Evolutionary conservation across 2,113 vertebrate species (phyloP).

Genomic region (Ivindomyrus marchei): DNA sequence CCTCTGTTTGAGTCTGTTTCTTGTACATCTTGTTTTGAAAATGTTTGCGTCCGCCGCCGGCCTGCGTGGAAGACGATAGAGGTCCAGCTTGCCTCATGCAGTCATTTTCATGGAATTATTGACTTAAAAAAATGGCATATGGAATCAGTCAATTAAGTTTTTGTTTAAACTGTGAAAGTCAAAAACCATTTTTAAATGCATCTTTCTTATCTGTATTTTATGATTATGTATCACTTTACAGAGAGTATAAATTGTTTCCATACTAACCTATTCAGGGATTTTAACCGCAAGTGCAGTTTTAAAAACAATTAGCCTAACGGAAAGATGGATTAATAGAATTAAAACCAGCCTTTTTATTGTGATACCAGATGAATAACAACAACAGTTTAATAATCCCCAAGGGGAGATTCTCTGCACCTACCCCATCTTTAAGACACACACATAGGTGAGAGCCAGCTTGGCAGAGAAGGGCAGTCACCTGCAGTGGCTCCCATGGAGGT

Average conservation of each 20-base stretch:
- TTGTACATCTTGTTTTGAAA: neutral
- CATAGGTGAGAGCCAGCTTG: neutral
- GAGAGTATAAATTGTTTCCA: neutral
- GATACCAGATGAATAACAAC: neutral
- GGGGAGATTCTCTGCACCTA: neutral
- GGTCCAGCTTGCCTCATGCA: neutral
- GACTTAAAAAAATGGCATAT: neutral
- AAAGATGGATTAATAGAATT: neutral
- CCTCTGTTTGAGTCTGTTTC: neutral
- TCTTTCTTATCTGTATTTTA: neutral
- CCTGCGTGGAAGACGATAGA: neutral
- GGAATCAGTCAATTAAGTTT: neutral
- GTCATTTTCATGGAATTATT: neutral
- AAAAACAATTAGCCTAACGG: neutral
- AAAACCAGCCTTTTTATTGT: neutral
- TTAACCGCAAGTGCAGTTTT: neutral
- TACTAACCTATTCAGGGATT: neutral
- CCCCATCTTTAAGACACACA: neutral
- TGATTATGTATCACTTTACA: neutral
- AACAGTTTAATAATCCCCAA: neutral
- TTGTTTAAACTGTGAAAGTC: neutral
- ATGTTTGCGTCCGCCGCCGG: neutral
- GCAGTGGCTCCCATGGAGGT: neutral
- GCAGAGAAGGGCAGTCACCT: neutral
- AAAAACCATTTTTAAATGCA: neutral